Conservation (phyloP, 2,888 invertebrate species). For the Parnassius smintheus region DNA sequence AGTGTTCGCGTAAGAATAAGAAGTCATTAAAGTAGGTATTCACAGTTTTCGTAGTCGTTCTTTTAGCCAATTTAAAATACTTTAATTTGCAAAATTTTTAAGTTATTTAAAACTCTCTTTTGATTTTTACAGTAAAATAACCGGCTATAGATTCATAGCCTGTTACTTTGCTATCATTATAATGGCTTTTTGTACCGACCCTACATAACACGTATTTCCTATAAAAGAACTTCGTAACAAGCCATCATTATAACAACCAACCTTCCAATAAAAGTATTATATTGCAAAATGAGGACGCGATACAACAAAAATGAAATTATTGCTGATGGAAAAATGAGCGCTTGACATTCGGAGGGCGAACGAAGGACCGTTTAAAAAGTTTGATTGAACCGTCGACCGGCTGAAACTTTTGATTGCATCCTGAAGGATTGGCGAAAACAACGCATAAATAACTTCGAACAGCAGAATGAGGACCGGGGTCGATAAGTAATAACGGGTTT, state of each 20-base stretch:
- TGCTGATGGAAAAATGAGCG: constrained; percentile 39
- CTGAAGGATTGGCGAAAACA: constrained; percentile 63
- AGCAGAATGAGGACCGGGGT: constrained; percentile 30
- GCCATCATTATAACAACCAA: constrained; percentile 28
- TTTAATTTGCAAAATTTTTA: too few species aligned
- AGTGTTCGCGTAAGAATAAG: too few species aligned
- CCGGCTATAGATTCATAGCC: too few species aligned
- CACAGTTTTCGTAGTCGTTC: too few species aligned
- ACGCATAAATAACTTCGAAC: constrained; percentile 52
- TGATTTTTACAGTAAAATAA: too few species aligned
- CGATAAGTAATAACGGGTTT: constrained; percentile 26
- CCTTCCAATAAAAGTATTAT: constrained; percentile 55
- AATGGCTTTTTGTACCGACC: not conserved
- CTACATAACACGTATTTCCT: constrained; percentile 1
- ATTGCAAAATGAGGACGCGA: constrained; percentile 62
- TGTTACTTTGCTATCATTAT: too few species aligned
- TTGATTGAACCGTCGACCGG: constrained; percentile 65
- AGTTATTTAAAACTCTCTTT: too few species aligned
- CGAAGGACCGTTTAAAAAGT: constrained; percentile 68
- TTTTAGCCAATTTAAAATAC: too few species aligned
- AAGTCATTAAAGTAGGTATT: too few species aligned
- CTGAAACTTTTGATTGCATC: constrained; percentile 72
- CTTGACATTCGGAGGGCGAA: constrained; percentile 46
- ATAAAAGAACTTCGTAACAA: constrained; percentile 21
- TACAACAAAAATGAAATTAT: constrained; percentile 62